These are phyloP conservation scores for Chelmon rostratus DNA, from an alignment of 2,797 vertebrate genomes.

Conservation along the genomic window DNA sequence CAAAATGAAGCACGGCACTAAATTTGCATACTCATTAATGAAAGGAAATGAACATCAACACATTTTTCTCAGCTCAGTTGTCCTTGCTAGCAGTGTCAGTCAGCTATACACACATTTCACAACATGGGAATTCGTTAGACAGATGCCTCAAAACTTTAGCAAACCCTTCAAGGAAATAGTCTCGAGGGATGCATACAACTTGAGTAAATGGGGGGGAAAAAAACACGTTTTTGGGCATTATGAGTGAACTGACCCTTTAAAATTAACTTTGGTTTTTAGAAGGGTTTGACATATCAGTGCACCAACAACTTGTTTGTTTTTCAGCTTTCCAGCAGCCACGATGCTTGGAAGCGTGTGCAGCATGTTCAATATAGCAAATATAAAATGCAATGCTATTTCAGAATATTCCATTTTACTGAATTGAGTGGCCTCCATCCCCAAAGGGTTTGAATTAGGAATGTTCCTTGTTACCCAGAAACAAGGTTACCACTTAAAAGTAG, in stretches of 20 bases:
- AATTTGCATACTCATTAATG: background rate
- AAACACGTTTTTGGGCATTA: background rate
- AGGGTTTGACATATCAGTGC: background rate
- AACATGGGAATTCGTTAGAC: background rate
- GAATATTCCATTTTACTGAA: slow-evolving; percentile 53
- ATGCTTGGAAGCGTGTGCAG: slow-evolving; percentile 25
- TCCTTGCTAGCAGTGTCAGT: background rate
- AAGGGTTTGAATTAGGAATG: slow-evolving; percentile 60
- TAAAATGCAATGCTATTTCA: slow-evolving; percentile 38
- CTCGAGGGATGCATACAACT: background rate
- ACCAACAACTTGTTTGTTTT: slow-evolving; percentile 38
- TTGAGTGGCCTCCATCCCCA: slow-evolving; percentile 44
- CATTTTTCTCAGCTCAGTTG: background rate
- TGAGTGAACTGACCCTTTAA: background rate
- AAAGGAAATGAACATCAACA: background rate
- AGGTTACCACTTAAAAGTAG: slow-evolving; percentile 72
- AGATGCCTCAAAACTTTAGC: background rate
- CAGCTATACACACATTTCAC: background rate
- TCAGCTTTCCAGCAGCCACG: slow-evolving; percentile 7
- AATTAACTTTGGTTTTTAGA: slow-evolving; percentile 8
- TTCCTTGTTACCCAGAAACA: slow-evolving; percentile 54
- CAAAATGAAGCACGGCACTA: background rate
- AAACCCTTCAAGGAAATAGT: background rate
- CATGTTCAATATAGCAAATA: slow-evolving; percentile 55
- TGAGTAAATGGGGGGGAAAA: background rate